Conservation (phyloP, 2,113 vertebrate genomes). For the Rhombomys opimus region DNA sequence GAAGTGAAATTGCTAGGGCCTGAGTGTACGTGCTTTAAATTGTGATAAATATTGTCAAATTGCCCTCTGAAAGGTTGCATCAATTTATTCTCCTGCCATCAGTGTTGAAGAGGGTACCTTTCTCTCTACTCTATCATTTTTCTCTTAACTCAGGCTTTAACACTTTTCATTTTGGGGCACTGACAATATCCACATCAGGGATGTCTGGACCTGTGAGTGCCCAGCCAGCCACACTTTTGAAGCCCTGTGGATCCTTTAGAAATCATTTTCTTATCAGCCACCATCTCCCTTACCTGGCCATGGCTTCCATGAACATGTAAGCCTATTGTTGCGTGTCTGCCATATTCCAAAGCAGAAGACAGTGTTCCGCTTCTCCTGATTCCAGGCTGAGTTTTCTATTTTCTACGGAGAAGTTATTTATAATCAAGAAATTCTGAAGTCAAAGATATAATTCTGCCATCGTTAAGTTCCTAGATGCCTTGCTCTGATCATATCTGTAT, state of each 20-base stretch:
- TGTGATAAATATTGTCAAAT: slow-evolving; percentile 71
- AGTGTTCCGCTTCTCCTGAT: slow-evolving; percentile 55
- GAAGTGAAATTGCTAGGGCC: slow-evolving; percentile 57
- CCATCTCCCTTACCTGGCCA: background rate
- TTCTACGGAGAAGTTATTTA: slow-evolving; percentile 62
- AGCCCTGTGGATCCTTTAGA: slow-evolving; percentile 52
- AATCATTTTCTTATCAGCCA: slow-evolving; percentile 62
- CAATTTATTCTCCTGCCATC: slow-evolving; percentile 61
- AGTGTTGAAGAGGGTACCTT: slow-evolving; percentile 31
- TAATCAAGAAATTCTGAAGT: slow-evolving; percentile 67
- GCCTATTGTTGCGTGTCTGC: slow-evolving; percentile 40
- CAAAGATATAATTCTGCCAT: slow-evolving; percentile 62
- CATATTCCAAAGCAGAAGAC: slow-evolving; percentile 43
- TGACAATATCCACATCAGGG: slow-evolving; percentile 49
- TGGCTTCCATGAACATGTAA: background rate
- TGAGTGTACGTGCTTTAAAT: slow-evolving; percentile 42
- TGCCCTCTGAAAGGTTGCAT: slow-evolving; percentile 62
- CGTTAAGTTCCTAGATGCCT: slow-evolving; percentile 72
- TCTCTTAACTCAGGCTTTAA: slow-evolving; percentile 61
- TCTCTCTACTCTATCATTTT: slow-evolving; percentile 54
- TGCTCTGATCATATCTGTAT: slow-evolving; percentile 69
- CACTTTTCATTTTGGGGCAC: slow-evolving; percentile 63
- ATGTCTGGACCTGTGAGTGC: slow-evolving; percentile 43
- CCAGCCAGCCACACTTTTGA: slow-evolving; percentile 59
- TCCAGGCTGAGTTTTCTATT: slow-evolving; percentile 50